A percentile compares a stretch with the other conserved stretches of the same genome.
These are phyloP conservation scores for Eclectus roratus DNA, from an alignment of 2,113 vertebrate genomes.

Conservation along the genomic window DNA sequence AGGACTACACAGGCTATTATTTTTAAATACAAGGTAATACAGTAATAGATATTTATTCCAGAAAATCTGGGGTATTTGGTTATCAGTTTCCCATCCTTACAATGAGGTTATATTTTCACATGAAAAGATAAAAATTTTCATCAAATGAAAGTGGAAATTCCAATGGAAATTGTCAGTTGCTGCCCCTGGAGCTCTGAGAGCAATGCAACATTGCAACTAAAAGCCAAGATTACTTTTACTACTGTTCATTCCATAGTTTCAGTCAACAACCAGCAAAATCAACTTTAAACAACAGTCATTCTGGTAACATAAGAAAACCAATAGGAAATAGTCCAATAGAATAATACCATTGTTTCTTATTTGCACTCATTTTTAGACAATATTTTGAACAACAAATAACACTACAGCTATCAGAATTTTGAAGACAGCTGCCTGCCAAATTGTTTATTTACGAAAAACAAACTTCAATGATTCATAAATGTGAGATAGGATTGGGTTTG, in stretches of 20 bases:
- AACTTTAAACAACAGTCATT: neutral
- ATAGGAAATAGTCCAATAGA: neutral
- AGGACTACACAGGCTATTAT: neutral
- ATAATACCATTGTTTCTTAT: neutral
- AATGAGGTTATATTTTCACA: neutral
- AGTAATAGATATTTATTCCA: neutral
- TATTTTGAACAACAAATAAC: neutral
- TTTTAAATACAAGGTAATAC: neutral
- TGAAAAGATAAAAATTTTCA: neutral
- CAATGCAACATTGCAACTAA: neutral
- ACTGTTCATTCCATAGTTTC: neutral
- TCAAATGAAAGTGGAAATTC: neutral
- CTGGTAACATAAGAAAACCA: neutral
- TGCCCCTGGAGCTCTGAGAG: neutral
- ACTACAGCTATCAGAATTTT: neutral
- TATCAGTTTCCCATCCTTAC: neutral
- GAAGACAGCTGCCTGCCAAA: neutral
- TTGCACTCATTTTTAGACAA: neutral
- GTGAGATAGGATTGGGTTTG: rapidly evolving
- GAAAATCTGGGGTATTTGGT: neutral
- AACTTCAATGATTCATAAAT: neutral
- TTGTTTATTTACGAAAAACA: neutral
- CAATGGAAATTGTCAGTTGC: neutral
- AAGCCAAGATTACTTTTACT: neutral
- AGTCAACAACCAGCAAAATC: neutral